phyloP scores from a whole-genome alignment of 2,797 vertebrate species.

The Neosilurus mollespiculum region DNA sequence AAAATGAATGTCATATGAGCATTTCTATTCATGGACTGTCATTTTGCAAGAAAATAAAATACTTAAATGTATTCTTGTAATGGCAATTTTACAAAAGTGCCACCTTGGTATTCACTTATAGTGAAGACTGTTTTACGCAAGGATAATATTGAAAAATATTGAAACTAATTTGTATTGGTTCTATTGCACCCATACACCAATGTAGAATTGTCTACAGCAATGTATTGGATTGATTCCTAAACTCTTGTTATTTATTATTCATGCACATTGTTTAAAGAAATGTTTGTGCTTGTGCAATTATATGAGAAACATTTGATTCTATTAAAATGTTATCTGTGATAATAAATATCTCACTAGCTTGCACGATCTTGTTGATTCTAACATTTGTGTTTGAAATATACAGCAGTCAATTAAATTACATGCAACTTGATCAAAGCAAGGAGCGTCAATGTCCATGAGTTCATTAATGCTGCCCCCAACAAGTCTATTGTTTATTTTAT shows the following conservation, averaged over 20 bases:
- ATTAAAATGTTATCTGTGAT: conserved; percentile 34
- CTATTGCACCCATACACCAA: conserved; percentile 45
- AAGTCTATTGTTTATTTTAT: conserved; percentile 31
- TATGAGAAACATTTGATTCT: conserved; percentile 45
- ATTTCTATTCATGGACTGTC: conserved; percentile 51
- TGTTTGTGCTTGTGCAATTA: conserved; percentile 47
- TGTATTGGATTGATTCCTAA: conserved; percentile 67
- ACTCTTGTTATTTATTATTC: conserved; percentile 46
- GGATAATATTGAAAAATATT: conserved; percentile 31
- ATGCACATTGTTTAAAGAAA: conserved; percentile 48
- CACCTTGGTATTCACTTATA: conserved; percentile 61
- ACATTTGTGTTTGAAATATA: background rate
- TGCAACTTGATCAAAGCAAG: conserved; percentile 52
- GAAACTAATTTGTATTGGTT: conserved; percentile 47
- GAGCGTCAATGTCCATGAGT: conserved; percentile 24
- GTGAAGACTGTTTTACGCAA: conserved; percentile 56
- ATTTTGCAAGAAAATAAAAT: conserved; percentile 42
- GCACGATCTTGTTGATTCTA: conserved; percentile 30
- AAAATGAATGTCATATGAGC: conserved; percentile 48
- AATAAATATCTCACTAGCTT: conserved; percentile 39
- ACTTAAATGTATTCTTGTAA: conserved; percentile 46
- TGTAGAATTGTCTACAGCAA: conserved; percentile 65
- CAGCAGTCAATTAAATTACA: conserved; percentile 36
- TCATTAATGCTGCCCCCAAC: conserved; percentile 36
- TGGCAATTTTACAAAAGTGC: conserved; percentile 52